Conservation (phyloP, 2,888 invertebrate species). For the Drosophila paranaensis region DNA sequence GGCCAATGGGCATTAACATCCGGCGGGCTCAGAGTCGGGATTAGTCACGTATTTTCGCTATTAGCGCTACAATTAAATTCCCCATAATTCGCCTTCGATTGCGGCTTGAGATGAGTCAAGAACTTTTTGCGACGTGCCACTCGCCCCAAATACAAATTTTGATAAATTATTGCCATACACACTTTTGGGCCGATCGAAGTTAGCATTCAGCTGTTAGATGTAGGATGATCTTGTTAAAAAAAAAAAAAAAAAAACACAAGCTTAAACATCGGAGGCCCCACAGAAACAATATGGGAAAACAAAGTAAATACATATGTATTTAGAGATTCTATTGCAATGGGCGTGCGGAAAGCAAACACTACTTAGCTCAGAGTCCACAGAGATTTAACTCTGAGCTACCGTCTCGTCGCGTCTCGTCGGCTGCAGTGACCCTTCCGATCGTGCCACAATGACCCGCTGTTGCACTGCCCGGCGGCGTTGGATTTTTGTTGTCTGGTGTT, state of each 20-base stretch:
- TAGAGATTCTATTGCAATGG: conserved; percentile 49
- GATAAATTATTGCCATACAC: conserved; percentile 13
- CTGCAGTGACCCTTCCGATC: conserved; percentile 33
- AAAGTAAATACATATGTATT: conserved; percentile 41
- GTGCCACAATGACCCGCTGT: conserved; percentile 40
- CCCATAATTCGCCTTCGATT: conserved; percentile 15
- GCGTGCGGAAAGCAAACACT: conserved; percentile 50
- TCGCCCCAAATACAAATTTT: conserved; percentile 22
- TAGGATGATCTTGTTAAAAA: conserved; percentile 48
- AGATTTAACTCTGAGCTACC: conserved; percentile 36
- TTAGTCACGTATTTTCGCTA: conserved; percentile 73
- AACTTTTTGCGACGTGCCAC: conserved; percentile 45
- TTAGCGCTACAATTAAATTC: conserved; percentile 56
- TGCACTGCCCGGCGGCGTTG: conserved; percentile 44
- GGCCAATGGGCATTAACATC: conserved; percentile 54
- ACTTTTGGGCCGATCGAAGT: conserved; percentile 1
- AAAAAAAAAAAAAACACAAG: too few species aligned
- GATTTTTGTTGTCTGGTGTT: conserved; percentile 53
- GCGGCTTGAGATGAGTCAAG: conserved; percentile 59
- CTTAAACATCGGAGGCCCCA: conserved; percentile 16
- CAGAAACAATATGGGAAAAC: conserved; percentile 37
- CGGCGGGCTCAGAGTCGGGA: conserved; percentile 47
- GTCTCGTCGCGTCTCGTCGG: conserved; percentile 6
- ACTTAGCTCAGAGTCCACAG: conserved; percentile 28
- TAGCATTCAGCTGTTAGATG: conserved; percentile 49